Conservation (phyloP, 92 coral and sea anemone genomes). For the Bergia sp. region DNA sequence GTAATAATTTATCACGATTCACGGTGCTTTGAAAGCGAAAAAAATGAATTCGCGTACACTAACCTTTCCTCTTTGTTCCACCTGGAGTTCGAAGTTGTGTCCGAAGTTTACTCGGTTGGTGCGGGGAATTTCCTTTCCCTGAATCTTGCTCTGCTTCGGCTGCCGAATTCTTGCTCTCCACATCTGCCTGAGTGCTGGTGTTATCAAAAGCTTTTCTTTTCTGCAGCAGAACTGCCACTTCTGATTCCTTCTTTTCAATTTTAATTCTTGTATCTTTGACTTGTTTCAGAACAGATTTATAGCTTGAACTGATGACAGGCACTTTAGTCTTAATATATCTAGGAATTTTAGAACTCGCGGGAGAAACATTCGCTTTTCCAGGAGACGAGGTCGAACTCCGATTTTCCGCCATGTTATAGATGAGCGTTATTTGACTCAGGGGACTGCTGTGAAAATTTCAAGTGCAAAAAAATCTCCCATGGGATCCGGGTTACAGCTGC, state of each 20-base stretch:
- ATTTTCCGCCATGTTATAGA: slow-evolving; percentile 5
- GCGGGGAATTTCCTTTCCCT: not conserved
- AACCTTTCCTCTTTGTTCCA: slow-evolving; percentile 15
- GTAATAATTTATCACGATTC: not conserved
- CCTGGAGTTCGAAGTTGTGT: slow-evolving; percentile 2
- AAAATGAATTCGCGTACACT: not conserved
- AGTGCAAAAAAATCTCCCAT: slow-evolving; percentile 28
- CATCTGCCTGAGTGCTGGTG: not conserved
- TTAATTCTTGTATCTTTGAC: slow-evolving; percentile 32
- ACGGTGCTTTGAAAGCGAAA: not conserved
- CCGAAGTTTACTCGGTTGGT: not conserved
- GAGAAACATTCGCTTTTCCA: not conserved
- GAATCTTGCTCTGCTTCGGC: not conserved
- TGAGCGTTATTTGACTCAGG: not conserved
- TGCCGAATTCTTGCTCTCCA: not conserved
- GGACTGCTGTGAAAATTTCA: not conserved
- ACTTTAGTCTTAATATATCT: slow-evolving; percentile 20
- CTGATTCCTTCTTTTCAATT: slow-evolving; percentile 20
- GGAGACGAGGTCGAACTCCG: not conserved
- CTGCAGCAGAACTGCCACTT: slow-evolving; percentile 6
- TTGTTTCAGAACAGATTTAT: slow-evolving; percentile 23
- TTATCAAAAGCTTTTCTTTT: not conserved
- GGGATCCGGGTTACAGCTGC: slow-evolving; percentile 16
- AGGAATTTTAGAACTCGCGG: slow-evolving; percentile 30
- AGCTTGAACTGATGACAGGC: slow-evolving; percentile 27